A percentile compares a stretch with the other conserved stretches of the same genome.
These are phyloP conservation scores for Micrasema minimum DNA, from an alignment of 1,140 invertebrate genomes.

Conservation along the genomic window DNA sequence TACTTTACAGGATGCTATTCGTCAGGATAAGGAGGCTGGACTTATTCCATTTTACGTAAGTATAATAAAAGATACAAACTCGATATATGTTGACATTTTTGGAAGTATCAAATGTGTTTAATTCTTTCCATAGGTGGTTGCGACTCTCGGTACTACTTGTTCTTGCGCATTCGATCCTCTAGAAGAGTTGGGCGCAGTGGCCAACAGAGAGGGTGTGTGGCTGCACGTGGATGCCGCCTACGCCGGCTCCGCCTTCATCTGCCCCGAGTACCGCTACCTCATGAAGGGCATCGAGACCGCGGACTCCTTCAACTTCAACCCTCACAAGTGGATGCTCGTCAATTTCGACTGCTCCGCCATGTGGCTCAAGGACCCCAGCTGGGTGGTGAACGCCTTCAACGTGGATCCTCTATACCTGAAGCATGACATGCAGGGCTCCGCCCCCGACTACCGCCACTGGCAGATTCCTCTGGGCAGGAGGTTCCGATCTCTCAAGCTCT, in stretches of 20 bases:
- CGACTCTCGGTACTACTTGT: conserved; percentile 90
- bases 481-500: conserved; percentile 94
- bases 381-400: conserved; percentile 94
- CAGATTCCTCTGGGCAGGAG: conserved; percentile 95
- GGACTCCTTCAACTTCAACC: conserved; percentile 95
- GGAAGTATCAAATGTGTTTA: too few species aligned
- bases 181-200: conserved; percentile 86
- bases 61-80: background rate
- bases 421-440: conserved; percentile 89
- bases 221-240: conserved; percentile 96
- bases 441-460: conserved; percentile 96
- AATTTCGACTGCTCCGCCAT: conserved; percentile 96
- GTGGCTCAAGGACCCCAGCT: conserved; percentile 94
- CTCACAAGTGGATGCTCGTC: conserved; percentile 95
- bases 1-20: conserved; percentile 83
- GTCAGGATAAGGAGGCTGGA: conserved; percentile 83
- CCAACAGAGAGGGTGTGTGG: conserved; percentile 82
- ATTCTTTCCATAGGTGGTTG: conserved; percentile 77
- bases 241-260: conserved; percentile 92
- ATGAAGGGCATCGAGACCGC: conserved; percentile 90
- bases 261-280: conserved; percentile 89
- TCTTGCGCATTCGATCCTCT: conserved; percentile 91
- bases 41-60: conserved; percentile 90
- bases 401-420: conserved; percentile 96
- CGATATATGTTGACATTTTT: background rate